phyloP scores from a whole-genome alignment of 2,888 invertebrate genomes.

The Lagria hirta region DNA sequence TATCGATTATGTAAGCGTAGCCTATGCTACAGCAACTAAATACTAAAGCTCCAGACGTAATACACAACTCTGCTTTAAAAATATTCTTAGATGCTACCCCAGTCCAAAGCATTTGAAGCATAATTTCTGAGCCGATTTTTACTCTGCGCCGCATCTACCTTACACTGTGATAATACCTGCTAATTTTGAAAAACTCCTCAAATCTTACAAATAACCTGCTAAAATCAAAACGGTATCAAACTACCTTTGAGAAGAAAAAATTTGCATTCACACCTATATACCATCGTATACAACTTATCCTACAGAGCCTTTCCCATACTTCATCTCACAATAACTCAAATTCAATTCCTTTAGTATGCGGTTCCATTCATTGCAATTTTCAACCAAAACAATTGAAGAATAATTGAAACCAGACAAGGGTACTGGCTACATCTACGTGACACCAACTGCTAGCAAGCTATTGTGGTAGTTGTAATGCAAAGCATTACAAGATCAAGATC shows the following conservation, averaged over 20 bases:
- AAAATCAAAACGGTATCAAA: slow-evolving; percentile 1
- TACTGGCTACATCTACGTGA: no score
- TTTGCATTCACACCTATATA: slow-evolving; percentile 1
- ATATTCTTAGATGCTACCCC: slow-evolving; percentile 9
- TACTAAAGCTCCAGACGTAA: not conserved
- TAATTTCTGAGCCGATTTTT: slow-evolving; percentile 2
- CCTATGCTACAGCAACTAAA: slow-evolving; percentile 4
- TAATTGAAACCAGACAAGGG: slow-evolving; percentile 2
- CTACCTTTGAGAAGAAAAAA: slow-evolving; percentile 2
- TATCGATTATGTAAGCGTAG: slow-evolving; percentile 6
- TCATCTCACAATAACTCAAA: not conserved
- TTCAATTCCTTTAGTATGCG: not conserved
- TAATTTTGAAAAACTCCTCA: not conserved
- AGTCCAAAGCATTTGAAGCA: slow-evolving; percentile 4
- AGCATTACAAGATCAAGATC: no score
- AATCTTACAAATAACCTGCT: slow-evolving; percentile 2
- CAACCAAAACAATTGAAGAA: not conserved
- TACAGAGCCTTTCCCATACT: not conserved
- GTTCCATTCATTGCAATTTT: slow-evolving; percentile 1
- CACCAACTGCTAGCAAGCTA: no score
- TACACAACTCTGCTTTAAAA: slow-evolving; percentile 10
- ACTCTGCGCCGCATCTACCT: slow-evolving; percentile 2
- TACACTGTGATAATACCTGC: slow-evolving; percentile 1
- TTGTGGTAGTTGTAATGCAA: no score
- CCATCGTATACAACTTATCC: slow-evolving; percentile 4